Evolutionary conservation across 2,888 invertebrate species (phyloP).

Genomic region (Orchesella flavescens): DNA sequence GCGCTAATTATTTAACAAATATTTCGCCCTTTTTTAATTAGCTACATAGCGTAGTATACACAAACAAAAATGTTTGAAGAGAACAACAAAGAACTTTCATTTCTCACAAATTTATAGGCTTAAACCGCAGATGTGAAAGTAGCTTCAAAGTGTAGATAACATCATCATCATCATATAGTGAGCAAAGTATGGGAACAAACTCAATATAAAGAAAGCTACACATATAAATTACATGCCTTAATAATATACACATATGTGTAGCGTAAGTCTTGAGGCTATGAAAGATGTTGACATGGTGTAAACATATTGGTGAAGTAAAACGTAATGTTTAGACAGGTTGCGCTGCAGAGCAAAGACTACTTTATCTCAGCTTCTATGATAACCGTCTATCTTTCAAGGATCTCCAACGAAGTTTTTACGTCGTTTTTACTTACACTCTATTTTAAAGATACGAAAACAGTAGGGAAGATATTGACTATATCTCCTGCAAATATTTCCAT

Average conservation of each 20-base stretch:
- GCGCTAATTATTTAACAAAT: too few species aligned
- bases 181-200: background rate
- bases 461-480: background rate
- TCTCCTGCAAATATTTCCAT: too few species aligned
- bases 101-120: background rate
- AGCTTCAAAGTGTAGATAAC: background rate
- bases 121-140: background rate
- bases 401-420: conserved; percentile 17
- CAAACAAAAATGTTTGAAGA: too few species aligned
- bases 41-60: too few species aligned
- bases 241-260: background rate
- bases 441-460: conserved; percentile 24
- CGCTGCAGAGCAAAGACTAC: conserved; percentile 22
- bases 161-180: too few species aligned
- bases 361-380: conserved; percentile 14
- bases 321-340: conserved; percentile 63
- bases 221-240: background rate
- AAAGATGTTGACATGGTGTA: conserved; percentile 62
- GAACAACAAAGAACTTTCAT: background rate
- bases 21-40: too few species aligned
- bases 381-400: conserved; percentile 5
- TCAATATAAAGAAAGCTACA: too few species aligned
- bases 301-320: conserved; percentile 56
- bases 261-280: conserved; percentile 41
- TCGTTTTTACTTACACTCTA: conserved; percentile 7